phyloP scores from a whole-genome alignment of 2,113 vertebrate species.

The Apteryx mantelli region DNA sequence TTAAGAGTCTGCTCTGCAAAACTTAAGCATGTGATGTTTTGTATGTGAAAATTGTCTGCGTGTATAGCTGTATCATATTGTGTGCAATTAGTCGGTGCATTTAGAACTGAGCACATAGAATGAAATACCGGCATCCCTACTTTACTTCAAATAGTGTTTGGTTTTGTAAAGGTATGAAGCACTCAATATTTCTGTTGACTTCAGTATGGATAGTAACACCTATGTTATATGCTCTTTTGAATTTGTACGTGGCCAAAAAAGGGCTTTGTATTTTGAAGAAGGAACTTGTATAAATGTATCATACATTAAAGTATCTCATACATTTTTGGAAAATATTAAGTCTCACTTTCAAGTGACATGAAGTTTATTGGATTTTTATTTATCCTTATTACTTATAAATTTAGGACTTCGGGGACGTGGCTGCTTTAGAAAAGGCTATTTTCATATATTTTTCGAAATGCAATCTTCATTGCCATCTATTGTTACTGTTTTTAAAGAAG shows the following conservation, averaged over 20 bases:
- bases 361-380: background rate
- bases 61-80: rapidly evolving
- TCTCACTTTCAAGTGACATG: background rate
- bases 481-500: background rate
- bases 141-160: background rate
- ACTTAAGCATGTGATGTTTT: background rate
- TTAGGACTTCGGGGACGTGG: background rate
- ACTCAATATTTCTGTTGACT: background rate
- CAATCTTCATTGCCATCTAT: background rate
- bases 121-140: background rate
- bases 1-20: background rate
- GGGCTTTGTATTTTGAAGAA: background rate
- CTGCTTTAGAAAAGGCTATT: background rate
- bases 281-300: background rate
- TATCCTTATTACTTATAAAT: background rate
- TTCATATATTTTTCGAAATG: background rate
- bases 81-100: background rate
- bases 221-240: background rate
- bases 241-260: background rate
- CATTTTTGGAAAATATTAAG: background rate
- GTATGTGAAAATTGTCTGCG: background rate
- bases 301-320: background rate
- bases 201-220: background rate
- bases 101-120: background rate
- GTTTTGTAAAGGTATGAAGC: background rate